These are phyloP conservation scores for Drosophila putrida DNA, from an alignment of 2,888 invertebrate genomes.

Conservation along the genomic window DNA sequence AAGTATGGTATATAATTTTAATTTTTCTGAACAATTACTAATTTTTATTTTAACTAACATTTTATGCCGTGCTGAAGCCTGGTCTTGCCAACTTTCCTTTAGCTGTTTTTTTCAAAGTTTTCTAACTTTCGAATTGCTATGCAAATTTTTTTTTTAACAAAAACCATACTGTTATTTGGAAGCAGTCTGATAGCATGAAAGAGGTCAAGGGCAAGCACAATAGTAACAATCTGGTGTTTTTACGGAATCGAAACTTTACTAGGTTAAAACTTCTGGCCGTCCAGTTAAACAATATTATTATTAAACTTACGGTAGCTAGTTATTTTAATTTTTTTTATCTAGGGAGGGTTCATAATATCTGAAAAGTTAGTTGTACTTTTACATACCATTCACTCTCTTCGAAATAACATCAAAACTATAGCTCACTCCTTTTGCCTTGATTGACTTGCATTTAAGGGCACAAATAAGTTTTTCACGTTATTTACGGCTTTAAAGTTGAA, in stretches of 20 bases:
- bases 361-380: slow-evolving; percentile 43
- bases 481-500: slow-evolving; percentile 16
- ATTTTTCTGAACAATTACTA: background rate
- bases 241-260: slow-evolving; percentile 45
- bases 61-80: background rate
- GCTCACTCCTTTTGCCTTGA: background rate
- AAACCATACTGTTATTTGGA: slow-evolving; percentile 13
- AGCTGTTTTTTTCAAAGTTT: background rate
- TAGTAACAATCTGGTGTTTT: background rate
- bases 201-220: slow-evolving; percentile 6
- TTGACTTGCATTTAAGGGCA: slow-evolving; percentile 15
- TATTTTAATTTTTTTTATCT: slow-evolving; percentile 17
- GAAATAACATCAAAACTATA: background rate
- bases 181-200: background rate
- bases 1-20: background rate
- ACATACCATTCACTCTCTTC: slow-evolving; percentile 4
- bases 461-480: slow-evolving; percentile 14
- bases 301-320: slow-evolving; percentile 49
- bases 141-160: background rate
- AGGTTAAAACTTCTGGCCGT: slow-evolving; percentile 34
- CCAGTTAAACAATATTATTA: slow-evolving; percentile 18
- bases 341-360: slow-evolving; percentile 36
- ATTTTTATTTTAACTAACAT: background rate
- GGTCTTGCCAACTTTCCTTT: background rate
- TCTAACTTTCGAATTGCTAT: background rate